phyloP scores from a whole-genome alignment of 2,888 invertebrate genomes.

The Lissocephala sabroskyi region DNA sequence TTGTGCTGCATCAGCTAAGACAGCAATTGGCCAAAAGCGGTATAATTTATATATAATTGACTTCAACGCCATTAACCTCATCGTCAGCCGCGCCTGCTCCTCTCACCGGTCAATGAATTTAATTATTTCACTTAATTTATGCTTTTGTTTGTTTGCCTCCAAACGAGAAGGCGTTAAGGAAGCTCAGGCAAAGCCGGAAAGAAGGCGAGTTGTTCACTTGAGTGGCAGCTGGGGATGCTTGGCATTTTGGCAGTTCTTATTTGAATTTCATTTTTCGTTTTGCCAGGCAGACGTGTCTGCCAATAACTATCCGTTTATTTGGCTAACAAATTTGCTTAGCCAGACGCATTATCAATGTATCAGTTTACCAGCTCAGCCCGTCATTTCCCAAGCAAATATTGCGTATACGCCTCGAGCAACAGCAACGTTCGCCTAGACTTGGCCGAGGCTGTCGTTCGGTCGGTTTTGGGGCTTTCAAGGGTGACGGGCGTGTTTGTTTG shows the following conservation, averaged over 20 bases:
- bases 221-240: neutral
- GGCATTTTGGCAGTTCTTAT: no score
- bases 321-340: conserved; percentile 7
- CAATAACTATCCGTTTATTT: neutral
- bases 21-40: conserved; percentile 30
- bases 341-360: conserved; percentile 31
- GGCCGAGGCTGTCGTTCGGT: neutral
- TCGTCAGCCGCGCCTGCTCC: no score
- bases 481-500: neutral
- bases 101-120: conserved; percentile 38
- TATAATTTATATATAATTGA: conserved; percentile 62
- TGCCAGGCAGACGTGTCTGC: conserved; percentile 16
- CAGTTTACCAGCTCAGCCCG: conserved; percentile 35
- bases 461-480: neutral
- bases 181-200: neutral
- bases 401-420: neutral
- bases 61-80: conserved; percentile 40
- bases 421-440: neutral
- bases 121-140: conserved; percentile 53
- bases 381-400: conserved; percentile 34
- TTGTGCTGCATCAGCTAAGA: neutral
- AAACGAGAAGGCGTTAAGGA: neutral
- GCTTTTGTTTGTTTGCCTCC: conserved; percentile 15
- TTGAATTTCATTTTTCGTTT: no score
- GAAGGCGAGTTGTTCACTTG: no score